Evolutionary conservation across 2,113 vertebrate genomes (phyloP).

Genomic region (Boleophthalmus pectinirostris): DNA sequence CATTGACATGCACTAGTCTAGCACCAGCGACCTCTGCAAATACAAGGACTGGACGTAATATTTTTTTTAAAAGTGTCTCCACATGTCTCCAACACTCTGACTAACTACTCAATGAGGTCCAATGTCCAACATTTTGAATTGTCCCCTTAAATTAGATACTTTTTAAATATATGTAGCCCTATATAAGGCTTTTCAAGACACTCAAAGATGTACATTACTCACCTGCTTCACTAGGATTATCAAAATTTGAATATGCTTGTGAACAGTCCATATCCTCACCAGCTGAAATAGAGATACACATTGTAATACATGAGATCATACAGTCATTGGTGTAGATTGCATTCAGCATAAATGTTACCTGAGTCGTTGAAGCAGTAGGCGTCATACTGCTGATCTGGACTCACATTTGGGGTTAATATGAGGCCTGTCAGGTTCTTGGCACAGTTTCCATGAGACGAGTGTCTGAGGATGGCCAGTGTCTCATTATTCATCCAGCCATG

Average conservation of each 20-base stretch:
- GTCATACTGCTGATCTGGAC: slow-evolving; percentile 60
- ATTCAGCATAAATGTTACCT: slow-evolving; percentile 72
- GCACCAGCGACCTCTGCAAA: no score
- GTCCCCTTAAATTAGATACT: no score
- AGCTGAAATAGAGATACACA: slow-evolving; percentile 22
- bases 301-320: neutral
- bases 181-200: neutral
- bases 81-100: no score
- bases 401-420: slow-evolving; percentile 21
- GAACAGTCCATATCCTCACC: slow-evolving; percentile 12
- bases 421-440: slow-evolving; percentile 80
- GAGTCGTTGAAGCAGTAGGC: slow-evolving; percentile 83
- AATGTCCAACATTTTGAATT: no score
- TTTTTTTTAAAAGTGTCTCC: no score
- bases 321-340: neutral
- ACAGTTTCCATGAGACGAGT: slow-evolving; percentile 75
- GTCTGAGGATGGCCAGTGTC: slow-evolving; percentile 80
- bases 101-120: no score
- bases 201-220: slow-evolving; percentile 5
- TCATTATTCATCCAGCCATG: slow-evolving; percentile 78
- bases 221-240: slow-evolving; percentile 12
- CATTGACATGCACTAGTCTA: no score
- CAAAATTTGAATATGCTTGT: rapidly evolving
- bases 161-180: no score
- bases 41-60: no score